Evolutionary conservation across 2,888 invertebrate species (phyloP).

Genomic region (Galerucella pusilla): DNA sequence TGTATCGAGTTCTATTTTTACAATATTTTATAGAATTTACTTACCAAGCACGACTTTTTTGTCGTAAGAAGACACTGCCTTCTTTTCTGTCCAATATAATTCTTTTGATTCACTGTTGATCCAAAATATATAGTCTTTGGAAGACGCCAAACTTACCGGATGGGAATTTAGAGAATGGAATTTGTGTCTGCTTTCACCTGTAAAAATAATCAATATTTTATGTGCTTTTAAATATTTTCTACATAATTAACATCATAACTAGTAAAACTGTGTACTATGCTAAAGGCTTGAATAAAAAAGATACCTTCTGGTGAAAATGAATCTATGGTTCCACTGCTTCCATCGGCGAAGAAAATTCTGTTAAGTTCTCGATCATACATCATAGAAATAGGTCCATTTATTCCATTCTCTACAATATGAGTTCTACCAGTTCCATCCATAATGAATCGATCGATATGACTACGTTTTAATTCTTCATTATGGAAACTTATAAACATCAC

Average conservation of each 20-base stretch:
- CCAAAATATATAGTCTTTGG: constrained; percentile 79
- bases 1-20: not conserved
- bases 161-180: constrained; percentile 60
- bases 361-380: constrained; percentile 70
- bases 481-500: constrained; percentile 74
- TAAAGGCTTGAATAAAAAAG: too few species aligned
- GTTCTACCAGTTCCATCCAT: constrained; percentile 73
- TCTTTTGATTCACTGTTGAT: constrained; percentile 69
- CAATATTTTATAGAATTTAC: constrained; percentile 29
- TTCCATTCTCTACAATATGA: constrained; percentile 62
- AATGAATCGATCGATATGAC: constrained; percentile 75
- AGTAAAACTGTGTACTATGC: too few species aligned
- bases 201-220: constrained; percentile 20
- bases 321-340: constrained; percentile 74
- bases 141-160: constrained; percentile 71
- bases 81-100: constrained; percentile 73
- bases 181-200: constrained; percentile 61
- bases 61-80: constrained; percentile 57
- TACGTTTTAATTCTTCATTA: constrained; percentile 42
- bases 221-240: too few species aligned
- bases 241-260: too few species aligned
- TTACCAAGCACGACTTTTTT: constrained; percentile 63
- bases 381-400: constrained; percentile 69
- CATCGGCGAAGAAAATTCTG: constrained; percentile 76
- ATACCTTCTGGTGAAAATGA: constrained; percentile 51